Conservation (phyloP, 2,797 vertebrate genomes). For the Helicolenus hilgendorfi region DNA sequence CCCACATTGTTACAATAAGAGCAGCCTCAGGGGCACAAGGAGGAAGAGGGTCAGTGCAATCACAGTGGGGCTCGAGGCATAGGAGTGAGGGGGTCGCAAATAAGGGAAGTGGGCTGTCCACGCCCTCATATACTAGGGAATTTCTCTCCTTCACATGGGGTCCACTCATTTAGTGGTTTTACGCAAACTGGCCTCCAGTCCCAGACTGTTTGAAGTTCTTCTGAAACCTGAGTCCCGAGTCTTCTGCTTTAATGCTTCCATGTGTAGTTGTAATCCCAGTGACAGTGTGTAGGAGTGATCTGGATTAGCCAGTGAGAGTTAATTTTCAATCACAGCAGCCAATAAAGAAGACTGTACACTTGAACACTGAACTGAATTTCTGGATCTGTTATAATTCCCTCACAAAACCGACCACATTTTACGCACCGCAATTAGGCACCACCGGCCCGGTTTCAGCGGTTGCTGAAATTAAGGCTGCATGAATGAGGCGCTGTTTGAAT, state of each 20-base stretch:
- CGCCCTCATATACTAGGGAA: conserved; percentile 65
- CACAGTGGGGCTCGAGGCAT: conserved; percentile 75
- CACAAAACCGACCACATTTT: conserved; percentile 57
- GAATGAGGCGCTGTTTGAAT: conserved; percentile 64
- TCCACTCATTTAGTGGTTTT: conserved; percentile 69
- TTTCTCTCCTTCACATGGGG: conserved; percentile 70
- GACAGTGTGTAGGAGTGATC: conserved; percentile 42
- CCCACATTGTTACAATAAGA: conserved; percentile 76
- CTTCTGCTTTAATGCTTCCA: conserved; percentile 56
- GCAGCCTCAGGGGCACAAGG: conserved; percentile 70
- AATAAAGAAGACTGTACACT: conserved; percentile 11
- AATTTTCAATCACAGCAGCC: conserved; percentile 64
- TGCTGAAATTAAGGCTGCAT: conserved; percentile 68
- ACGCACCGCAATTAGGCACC: conserved; percentile 56
- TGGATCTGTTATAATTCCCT: conserved; percentile 16
- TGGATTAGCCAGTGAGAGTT: conserved; percentile 37
- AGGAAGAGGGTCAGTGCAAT: conserved; percentile 84
- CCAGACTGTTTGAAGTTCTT: conserved; percentile 60
- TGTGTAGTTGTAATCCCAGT: conserved; percentile 40
- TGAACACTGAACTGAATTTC: conserved; percentile 43
- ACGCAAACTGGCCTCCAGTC: conserved; percentile 54
- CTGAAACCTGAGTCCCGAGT: conserved; percentile 65
- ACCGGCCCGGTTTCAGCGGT: conserved; percentile 21
- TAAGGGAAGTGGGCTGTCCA: conserved; percentile 65
- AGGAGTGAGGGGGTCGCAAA: conserved; percentile 75